Percentiles rank a stretch among this genome's conserved stretches.
Evolutionary conservation across 2,797 vertebrate species (phyloP).

Genomic region (Cossypha polioptera): DNA sequence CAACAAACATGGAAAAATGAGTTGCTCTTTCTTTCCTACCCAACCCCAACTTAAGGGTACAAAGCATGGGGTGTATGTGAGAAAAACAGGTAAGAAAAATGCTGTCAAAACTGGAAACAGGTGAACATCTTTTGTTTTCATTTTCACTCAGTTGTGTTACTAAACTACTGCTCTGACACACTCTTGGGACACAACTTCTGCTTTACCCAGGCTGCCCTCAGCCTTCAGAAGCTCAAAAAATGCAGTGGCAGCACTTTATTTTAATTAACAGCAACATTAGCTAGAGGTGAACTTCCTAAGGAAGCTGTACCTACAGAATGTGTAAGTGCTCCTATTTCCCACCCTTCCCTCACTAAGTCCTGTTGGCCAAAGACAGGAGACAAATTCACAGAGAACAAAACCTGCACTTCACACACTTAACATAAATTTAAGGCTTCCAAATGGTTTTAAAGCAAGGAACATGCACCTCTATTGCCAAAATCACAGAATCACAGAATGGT

Average conservation of each 20-base stretch:
- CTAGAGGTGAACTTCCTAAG: background rate
- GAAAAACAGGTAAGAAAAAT: background rate
- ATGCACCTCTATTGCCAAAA: background rate
- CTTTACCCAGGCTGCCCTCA: background rate
- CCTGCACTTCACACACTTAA: background rate
- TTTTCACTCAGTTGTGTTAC: background rate
- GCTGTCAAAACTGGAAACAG: background rate
- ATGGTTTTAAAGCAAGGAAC: background rate
- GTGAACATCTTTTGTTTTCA: background rate
- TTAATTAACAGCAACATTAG: background rate
- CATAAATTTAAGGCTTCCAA: background rate
- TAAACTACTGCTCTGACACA: background rate
- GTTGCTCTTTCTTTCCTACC: background rate
- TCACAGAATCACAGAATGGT: background rate
- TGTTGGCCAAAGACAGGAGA: background rate
- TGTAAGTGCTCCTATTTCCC: rapidly evolving
- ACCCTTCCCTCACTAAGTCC: background rate
- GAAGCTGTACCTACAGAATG: background rate
- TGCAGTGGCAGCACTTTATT: background rate
- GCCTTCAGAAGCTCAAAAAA: background rate
- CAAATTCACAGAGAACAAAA: background rate
- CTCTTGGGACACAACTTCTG: background rate
- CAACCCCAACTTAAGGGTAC: background rate
- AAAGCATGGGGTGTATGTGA: background rate
- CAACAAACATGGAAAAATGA: background rate